These are phyloP conservation scores for Ceramica pisi DNA, from an alignment of 2,888 invertebrate genomes.

Conservation along the genomic window DNA sequence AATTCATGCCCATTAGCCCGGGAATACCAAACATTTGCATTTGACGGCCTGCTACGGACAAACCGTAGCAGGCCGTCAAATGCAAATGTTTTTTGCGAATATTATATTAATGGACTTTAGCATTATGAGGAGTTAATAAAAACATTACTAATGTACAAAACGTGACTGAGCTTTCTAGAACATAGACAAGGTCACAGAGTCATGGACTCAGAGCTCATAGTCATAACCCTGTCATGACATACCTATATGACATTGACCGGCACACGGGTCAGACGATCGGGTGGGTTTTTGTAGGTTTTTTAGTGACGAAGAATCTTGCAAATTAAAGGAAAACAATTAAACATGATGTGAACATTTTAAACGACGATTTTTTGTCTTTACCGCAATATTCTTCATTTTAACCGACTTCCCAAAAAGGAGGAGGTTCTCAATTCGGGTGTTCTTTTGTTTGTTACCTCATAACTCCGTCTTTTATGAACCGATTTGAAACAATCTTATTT, in stretches of 20 bases:
- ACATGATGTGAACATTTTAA: not conserved
- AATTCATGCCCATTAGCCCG: no score
- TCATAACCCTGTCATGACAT: slow-evolving; percentile 14
- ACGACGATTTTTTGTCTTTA: not conserved
- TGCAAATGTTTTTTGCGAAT: no score
- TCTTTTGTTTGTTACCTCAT: no score
- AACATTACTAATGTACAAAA: slow-evolving; percentile 11
- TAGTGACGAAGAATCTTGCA: not conserved
- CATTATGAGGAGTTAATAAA: not conserved
- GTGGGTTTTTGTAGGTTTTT: slow-evolving; percentile 17
- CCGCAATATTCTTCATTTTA: not conserved
- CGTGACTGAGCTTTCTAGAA: slow-evolving; percentile 12
- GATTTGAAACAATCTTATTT: no score
- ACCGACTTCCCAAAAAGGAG: no score
- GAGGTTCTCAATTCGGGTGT: no score
- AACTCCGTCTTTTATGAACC: no score
- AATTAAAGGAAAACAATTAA: slow-evolving; percentile 21
- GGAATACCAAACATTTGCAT: no score
- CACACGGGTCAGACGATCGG: not conserved
- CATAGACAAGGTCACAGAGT: slow-evolving; percentile 1
- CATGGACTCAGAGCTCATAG: not conserved
- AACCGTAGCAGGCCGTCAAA: no score
- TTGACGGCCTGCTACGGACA: no score
- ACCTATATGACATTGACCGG: not conserved
- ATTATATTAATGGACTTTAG: no score